phyloP scores from a whole-genome alignment of 2,888 invertebrate species.

The Andrena haemorrhoa region DNA sequence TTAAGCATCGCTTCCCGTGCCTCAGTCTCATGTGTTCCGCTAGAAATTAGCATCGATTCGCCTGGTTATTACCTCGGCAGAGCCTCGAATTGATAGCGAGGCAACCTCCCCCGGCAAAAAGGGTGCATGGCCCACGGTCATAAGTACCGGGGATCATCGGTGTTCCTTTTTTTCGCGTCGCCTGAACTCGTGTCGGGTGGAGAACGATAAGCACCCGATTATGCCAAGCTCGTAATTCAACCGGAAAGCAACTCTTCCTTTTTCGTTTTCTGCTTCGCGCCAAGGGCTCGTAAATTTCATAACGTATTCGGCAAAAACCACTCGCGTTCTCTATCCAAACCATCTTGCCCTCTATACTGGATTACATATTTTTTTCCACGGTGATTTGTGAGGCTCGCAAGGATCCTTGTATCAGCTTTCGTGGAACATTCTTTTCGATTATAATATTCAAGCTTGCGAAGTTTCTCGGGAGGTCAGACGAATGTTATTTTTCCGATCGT shows the following conservation, averaged over 20 bases:
- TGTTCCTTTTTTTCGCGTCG: slow-evolving; percentile 10
- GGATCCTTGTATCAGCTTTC: background rate
- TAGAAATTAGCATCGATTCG: slow-evolving; percentile 3
- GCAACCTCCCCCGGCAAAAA: background rate
- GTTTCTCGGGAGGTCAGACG: background rate
- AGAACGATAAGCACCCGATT: slow-evolving; percentile 37
- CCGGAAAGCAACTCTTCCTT: slow-evolving; percentile 36
- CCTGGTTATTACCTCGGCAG: background rate
- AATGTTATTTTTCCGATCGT: background rate
- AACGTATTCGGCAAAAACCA: slow-evolving; percentile 26
- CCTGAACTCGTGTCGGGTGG: background rate
- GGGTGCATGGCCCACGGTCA: background rate
- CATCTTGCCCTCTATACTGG: background rate
- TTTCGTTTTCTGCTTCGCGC: background rate
- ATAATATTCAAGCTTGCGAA: background rate
- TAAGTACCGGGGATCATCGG: slow-evolving; percentile 2
- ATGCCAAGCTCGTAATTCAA: slow-evolving; percentile 29
- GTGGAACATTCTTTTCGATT: background rate
- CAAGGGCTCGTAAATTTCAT: slow-evolving; percentile 30
- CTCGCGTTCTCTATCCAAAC: background rate
- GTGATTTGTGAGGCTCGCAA: background rate
- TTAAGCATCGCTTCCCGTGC: background rate
- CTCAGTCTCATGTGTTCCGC: background rate
- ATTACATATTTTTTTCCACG: background rate
- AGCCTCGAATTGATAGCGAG: background rate